Evolutionary conservation across 2,888 invertebrate genomes (phyloP).

Genomic region (Craniophora ligustri): DNA sequence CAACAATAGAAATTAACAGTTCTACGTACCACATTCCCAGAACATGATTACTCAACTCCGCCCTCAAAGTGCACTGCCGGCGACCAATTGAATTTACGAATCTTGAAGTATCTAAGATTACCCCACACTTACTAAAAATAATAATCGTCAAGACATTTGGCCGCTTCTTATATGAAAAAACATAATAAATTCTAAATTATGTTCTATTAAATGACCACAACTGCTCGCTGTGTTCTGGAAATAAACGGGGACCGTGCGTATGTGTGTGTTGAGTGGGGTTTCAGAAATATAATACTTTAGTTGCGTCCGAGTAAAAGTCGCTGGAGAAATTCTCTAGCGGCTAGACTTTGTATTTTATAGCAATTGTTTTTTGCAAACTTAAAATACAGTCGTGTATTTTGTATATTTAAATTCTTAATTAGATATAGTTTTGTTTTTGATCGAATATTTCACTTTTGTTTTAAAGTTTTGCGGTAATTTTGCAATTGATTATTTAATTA

Average conservation of each 20-base stretch:
- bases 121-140: constrained; percentile 56
- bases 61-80: constrained; percentile 45
- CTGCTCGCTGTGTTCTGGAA: constrained; percentile 57
- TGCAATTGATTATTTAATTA: too few relatives aligned
- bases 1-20: constrained; percentile 14
- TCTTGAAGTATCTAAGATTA: constrained; percentile 39
- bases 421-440: neutral
- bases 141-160: constrained; percentile 65
- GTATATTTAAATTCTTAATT: neutral
- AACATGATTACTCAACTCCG: constrained; percentile 42
- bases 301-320: constrained; percentile 16
- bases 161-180: constrained; percentile 73
- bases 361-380: neutral
- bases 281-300: constrained; percentile 50
- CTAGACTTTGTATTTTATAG: neutral
- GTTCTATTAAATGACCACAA: constrained; percentile 71
- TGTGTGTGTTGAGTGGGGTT: constrained; percentile 38
- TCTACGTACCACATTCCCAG: constrained; percentile 44
- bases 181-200: constrained; percentile 75
- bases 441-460: too few relatives aligned
- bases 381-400: neutral
- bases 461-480: too few relatives aligned
- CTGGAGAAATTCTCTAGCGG: constrained; percentile 36
- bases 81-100: constrained; percentile 44
- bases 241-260: constrained; percentile 49